These are phyloP conservation scores for Platichthys stellatus DNA, from an alignment of 2,113 vertebrate genomes.

Conservation along the genomic window DNA sequence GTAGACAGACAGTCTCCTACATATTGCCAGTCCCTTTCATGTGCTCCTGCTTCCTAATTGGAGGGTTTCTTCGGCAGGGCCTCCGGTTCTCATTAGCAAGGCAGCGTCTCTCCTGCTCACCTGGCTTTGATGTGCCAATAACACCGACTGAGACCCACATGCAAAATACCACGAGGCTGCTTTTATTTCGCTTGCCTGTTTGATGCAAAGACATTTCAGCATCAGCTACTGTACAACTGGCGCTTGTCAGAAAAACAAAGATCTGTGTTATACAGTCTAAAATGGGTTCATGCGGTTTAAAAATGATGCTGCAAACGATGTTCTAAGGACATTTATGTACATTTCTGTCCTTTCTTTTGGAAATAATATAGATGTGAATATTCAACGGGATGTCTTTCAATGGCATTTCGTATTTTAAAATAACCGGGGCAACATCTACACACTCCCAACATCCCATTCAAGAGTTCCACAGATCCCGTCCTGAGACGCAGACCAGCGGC, in stretches of 20 bases:
- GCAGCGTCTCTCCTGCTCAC: constrained; percentile 64
- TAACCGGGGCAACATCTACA: not conserved
- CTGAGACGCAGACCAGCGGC: constrained; percentile 32
- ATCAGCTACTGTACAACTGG: not conserved
- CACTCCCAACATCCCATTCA: constrained; percentile 10
- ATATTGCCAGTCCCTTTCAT: constrained; percentile 70
- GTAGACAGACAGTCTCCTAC: constrained; percentile 76
- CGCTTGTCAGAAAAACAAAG: not conserved
- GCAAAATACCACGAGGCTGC: constrained; percentile 24
- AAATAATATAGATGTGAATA: too few species aligned
- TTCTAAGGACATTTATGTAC: not conserved
- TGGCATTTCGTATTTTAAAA: not conserved
- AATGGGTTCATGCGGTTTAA: not conserved
- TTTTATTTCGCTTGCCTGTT: not conserved
- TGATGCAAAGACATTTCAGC: not conserved
- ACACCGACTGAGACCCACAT: constrained; percentile 61
- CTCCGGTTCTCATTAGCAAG: constrained; percentile 69
- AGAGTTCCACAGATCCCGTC: constrained; percentile 32
- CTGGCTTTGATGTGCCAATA: constrained; percentile 77
- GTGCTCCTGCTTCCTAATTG: constrained; percentile 75
- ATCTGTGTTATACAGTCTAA: not conserved
- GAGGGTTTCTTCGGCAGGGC: constrained; percentile 60
- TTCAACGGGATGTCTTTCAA: not conserved
- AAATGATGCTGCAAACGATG: not conserved
- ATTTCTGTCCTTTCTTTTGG: not conserved